Evolutionary conservation across 2,797 vertebrate genomes (phyloP).

Genomic region (Malurus leucopterus): DNA sequence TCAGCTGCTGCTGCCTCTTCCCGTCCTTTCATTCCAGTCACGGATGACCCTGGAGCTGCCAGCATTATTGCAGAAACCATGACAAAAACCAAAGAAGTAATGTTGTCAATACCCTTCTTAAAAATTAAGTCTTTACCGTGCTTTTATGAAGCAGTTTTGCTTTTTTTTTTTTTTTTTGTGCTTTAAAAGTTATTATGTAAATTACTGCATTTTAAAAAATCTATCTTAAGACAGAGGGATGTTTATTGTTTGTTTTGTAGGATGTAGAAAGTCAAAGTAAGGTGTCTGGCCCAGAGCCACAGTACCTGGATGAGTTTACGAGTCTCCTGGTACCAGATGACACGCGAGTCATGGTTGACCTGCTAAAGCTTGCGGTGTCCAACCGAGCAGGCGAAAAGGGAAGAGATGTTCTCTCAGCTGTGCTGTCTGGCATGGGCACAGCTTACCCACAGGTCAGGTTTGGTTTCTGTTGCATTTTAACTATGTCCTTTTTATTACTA

Average conservation of each 20-base stretch:
- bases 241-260: conserved; percentile 65
- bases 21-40: conserved; percentile 96
- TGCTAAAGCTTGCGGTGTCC: conserved; percentile 93
- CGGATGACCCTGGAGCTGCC: conserved; percentile 95
- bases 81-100: conserved; percentile 97
- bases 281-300: conserved; percentile 87
- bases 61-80: conserved; percentile 98
- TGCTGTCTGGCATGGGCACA: conserved; percentile 95
- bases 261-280: conserved; percentile 93
- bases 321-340: conserved; percentile 92
- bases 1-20: conserved; percentile 89
- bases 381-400: conserved; percentile 90
- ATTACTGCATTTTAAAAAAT: neutral
- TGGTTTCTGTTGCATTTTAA: neutral
- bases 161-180: neutral
- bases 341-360: conserved; percentile 92
- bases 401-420: conserved; percentile 90
- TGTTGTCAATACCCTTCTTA: neutral
- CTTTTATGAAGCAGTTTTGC: neutral
- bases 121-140: neutral
- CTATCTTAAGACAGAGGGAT: neutral
- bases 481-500: neutral
- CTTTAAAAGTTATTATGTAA: neutral
- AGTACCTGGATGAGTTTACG: conserved; percentile 95
- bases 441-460: conserved; percentile 91